Percentiles rank a stretch among this genome's conserved stretches.
phyloP scores from a whole-genome alignment of 2,888 invertebrate genomes.

The Callyntrura sp. region DNA sequence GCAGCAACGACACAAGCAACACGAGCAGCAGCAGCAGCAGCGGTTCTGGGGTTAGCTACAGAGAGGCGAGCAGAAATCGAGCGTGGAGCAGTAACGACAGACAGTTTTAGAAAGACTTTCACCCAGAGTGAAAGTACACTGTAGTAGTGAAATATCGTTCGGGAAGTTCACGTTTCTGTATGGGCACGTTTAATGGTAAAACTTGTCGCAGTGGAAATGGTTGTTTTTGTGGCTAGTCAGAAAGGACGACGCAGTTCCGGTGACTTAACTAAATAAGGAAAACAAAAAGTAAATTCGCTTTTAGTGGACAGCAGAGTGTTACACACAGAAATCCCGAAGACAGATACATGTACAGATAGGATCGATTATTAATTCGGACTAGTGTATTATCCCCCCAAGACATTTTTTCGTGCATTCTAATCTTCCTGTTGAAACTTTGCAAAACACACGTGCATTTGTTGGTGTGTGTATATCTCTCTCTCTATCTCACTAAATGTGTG shows the following conservation, averaged over 20 bases:
- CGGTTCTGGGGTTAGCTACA: not conserved
- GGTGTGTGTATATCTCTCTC: no score
- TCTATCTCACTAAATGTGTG: not conserved
- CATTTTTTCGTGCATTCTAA: constrained; percentile 26
- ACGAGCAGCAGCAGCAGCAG: constrained; percentile 56
- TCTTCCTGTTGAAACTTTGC: not conserved
- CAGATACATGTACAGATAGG: constrained; percentile 5
- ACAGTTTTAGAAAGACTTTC: constrained; percentile 37
- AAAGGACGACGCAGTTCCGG: constrained; percentile 37
- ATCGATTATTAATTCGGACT: constrained; percentile 53
- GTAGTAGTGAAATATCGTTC: constrained; percentile 1
- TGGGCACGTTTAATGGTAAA: constrained; percentile 57
- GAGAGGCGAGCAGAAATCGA: constrained; percentile 21
- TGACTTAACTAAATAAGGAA: constrained; percentile 37
- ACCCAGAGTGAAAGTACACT: not conserved
- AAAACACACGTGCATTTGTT: not conserved
- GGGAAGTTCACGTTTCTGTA: constrained; percentile 31
- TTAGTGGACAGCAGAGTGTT: not conserved
- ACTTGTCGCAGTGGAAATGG: constrained; percentile 42
- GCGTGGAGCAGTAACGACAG: constrained; percentile 41
- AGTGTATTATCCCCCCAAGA: constrained; percentile 36
- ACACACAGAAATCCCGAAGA: not conserved
- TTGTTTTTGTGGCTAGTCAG: constrained; percentile 26
- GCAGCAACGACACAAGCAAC: constrained; percentile 72
- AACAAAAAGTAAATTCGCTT: not conserved